phyloP scores from a whole-genome alignment of 2,113 vertebrate genomes.

The Periophthalmus modestus region DNA sequence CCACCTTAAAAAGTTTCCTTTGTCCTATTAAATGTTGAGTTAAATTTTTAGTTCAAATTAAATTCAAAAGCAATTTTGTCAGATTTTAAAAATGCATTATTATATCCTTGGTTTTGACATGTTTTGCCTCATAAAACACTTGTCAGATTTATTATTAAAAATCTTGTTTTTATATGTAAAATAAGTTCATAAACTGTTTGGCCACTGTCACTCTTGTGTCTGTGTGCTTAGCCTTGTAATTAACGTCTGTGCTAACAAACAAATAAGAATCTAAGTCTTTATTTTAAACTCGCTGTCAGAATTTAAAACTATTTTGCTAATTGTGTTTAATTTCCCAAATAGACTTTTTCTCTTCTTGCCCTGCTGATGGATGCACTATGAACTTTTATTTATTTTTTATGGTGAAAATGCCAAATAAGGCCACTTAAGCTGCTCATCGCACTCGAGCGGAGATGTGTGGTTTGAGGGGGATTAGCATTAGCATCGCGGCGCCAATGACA shows the following conservation, averaged over 20 bases:
- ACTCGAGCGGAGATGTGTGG: conserved; percentile 24
- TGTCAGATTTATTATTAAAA: no score
- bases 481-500: background rate
- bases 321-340: conserved; percentile 7
- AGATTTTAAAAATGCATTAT: no score
- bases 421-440: conserved; percentile 38
- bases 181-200: background rate
- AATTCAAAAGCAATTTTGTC: no score
- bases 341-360: conserved; percentile 27
- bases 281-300: background rate
- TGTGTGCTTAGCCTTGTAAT: background rate
- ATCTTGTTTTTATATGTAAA: no score
- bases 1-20: no score
- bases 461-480: conserved; percentile 21
- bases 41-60: no score
- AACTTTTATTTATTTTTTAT: conserved; percentile 22
- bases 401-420: conserved; percentile 46
- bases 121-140: no score
- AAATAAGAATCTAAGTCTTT: background rate
- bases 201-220: background rate
- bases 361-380: conserved; percentile 26
- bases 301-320: background rate
- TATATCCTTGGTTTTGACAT: no score
- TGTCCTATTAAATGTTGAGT: no score
- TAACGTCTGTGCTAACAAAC: background rate